These are phyloP conservation scores for Eulemur macaco DNA, from an alignment of 2,113 vertebrate genomes.

Conservation along the genomic window DNA sequence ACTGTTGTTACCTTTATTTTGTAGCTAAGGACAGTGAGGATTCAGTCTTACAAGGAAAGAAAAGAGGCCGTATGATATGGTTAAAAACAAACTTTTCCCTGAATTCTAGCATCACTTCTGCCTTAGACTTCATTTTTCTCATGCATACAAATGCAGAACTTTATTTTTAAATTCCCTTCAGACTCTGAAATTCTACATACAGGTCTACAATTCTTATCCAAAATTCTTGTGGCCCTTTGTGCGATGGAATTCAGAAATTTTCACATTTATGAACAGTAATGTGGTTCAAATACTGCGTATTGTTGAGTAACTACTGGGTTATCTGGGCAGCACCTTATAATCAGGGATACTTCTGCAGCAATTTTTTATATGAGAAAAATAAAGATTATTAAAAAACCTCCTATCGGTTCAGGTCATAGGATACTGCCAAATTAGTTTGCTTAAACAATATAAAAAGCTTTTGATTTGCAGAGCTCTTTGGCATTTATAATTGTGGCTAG, in stretches of 20 bases:
- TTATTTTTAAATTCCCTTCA: conserved; percentile 14
- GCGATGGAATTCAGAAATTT: neutral
- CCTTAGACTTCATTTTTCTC: neutral
- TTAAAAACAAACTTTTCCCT: neutral
- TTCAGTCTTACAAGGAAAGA: neutral
- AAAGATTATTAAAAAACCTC: neutral
- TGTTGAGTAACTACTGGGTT: neutral
- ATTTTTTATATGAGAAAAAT: neutral
- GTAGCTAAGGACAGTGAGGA: neutral
- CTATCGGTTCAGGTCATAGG: neutral
- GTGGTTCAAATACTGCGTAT: neutral
- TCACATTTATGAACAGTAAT: neutral
- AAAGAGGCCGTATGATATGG: neutral
- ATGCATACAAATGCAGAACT: neutral
- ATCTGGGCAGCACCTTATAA: neutral
- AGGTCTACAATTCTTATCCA: neutral
- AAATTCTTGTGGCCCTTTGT: neutral
- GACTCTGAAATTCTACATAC: neutral
- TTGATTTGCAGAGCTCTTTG: neutral
- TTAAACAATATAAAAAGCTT: neutral
- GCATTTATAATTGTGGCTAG: neutral
- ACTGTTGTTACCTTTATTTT: neutral
- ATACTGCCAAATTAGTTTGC: neutral
- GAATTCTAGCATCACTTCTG: neutral
- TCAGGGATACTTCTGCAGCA: neutral